Conservation (phyloP, 2,888 invertebrate genomes). For the Carpatolechia fugitivella region DNA sequence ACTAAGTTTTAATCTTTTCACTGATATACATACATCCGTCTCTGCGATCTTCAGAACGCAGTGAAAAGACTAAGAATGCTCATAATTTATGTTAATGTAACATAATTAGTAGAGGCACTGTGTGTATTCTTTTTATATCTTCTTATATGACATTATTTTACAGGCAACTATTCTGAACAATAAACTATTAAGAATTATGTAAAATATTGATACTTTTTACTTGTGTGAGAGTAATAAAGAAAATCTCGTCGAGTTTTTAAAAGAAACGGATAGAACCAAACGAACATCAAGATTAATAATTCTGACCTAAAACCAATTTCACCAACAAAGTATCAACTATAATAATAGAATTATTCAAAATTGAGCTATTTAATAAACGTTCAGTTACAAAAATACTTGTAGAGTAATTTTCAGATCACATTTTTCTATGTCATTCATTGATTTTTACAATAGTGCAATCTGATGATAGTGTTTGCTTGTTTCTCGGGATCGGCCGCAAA, state of each 20-base stretch:
- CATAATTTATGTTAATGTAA: slow-evolving; percentile 80
- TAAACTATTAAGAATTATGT: slow-evolving; percentile 43
- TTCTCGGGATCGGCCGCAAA: neutral
- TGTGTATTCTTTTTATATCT: slow-evolving; percentile 74
- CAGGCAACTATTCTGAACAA: slow-evolving; percentile 53
- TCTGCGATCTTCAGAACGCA: slow-evolving; percentile 30
- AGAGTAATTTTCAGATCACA: slow-evolving; percentile 76
- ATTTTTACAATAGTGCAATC: neutral
- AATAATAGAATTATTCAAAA: slow-evolving; percentile 56
- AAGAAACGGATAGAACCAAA: neutral
- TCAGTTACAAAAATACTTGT: slow-evolving; percentile 76
- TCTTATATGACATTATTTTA: slow-evolving; percentile 62
- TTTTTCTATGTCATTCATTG: slow-evolving; percentile 33
- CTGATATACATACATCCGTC: slow-evolving; percentile 34
- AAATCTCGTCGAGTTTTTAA: neutral
- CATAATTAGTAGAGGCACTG: slow-evolving; percentile 80
- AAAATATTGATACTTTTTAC: slow-evolving; percentile 34
- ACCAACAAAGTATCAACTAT: slow-evolving; percentile 17
- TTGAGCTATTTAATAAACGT: slow-evolving; percentile 75
- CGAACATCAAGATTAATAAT: neutral
- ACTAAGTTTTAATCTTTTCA: slow-evolving; percentile 70
- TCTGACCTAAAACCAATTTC: neutral
- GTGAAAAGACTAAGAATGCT: slow-evolving; percentile 72
- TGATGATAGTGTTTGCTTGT: neutral
- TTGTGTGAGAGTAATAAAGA: slow-evolving; percentile 15